Percentiles rank a stretch among this genome's conserved stretches.
Conservation (phyloP, 1,140 invertebrate genomes). For the Pristionchus pacificus region DNA sequence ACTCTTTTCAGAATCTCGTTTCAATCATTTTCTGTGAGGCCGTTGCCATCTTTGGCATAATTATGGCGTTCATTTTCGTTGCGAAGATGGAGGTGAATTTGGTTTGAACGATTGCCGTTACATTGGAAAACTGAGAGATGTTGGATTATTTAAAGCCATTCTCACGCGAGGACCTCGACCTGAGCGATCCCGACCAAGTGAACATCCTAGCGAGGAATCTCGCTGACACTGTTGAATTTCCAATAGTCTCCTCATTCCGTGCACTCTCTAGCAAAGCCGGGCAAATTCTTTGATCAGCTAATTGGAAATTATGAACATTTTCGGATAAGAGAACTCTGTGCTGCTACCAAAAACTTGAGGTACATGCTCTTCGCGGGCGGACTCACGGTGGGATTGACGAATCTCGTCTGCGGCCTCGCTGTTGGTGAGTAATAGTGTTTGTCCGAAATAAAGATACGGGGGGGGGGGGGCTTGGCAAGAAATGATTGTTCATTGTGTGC, state of each 20-base stretch:
- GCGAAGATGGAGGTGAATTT: slow-evolving; percentile 72
- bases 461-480: no score
- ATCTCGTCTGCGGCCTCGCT: slow-evolving; percentile 88
- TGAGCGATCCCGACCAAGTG: neutral
- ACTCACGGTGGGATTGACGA: slow-evolving; percentile 83
- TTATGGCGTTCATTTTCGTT: slow-evolving; percentile 90
- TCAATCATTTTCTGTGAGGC: slow-evolving; percentile 98
- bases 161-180: slow-evolving; percentile 25
- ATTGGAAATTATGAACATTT: no score
- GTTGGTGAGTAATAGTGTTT: no score
- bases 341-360: no score
- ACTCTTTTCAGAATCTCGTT: slow-evolving; percentile 96
- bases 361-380: slow-evolving; percentile 94
- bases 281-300: no score
- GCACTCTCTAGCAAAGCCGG: no score
- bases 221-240: no score
- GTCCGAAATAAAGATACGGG: no score
- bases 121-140: neutral
- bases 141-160: slow-evolving; percentile 21
- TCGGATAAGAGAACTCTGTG: no score
- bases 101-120: no score
- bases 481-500: no score
- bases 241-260: no score
- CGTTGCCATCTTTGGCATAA: slow-evolving; percentile 96
- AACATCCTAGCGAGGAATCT: slow-evolving; percentile 44